A percentile compares a stretch with the other conserved stretches of the same genome.
phyloP scores from a whole-genome alignment of 2,797 vertebrate species.

The Eospalax fontanierii region DNA sequence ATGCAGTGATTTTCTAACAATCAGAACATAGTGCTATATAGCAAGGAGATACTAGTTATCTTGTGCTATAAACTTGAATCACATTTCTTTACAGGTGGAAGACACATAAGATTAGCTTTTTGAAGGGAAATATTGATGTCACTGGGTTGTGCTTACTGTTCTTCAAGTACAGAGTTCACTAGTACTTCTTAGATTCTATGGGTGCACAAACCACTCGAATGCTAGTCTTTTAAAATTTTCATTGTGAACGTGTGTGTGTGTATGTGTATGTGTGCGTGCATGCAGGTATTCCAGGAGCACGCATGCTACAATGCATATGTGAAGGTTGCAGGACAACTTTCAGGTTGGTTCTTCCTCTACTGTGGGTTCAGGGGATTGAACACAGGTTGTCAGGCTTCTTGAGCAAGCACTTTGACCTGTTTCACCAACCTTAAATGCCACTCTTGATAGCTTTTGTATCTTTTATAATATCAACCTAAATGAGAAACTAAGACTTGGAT shows the following conservation, averaged over 20 bases:
- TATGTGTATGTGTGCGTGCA: background rate
- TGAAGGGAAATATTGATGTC: slow-evolving; percentile 82
- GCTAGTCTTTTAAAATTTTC: background rate
- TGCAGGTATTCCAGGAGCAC: too few relatives aligned
- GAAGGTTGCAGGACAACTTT: background rate
- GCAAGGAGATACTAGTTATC: slow-evolving; percentile 42
- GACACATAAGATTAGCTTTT: slow-evolving; percentile 80
- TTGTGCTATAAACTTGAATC: background rate
- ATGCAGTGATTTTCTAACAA: background rate
- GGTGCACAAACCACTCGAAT: background rate
- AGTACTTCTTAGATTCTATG: slow-evolving; percentile 32
- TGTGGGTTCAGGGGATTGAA: background rate
- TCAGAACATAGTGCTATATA: background rate
- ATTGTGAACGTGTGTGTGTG: background rate
- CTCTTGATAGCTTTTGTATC: background rate
- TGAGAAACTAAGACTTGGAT: background rate
- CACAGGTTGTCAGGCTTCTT: background rate
- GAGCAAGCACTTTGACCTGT: background rate
- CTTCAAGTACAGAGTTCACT: background rate
- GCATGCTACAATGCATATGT: background rate
- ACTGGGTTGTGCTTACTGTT: background rate
- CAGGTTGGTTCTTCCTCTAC: background rate
- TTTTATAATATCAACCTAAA: background rate
- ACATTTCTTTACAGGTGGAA: slow-evolving; percentile 69
- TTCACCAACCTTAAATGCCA: background rate